Evolutionary conservation across 2,888 invertebrate genomes (phyloP).

Genomic region (Protonemura montana): DNA sequence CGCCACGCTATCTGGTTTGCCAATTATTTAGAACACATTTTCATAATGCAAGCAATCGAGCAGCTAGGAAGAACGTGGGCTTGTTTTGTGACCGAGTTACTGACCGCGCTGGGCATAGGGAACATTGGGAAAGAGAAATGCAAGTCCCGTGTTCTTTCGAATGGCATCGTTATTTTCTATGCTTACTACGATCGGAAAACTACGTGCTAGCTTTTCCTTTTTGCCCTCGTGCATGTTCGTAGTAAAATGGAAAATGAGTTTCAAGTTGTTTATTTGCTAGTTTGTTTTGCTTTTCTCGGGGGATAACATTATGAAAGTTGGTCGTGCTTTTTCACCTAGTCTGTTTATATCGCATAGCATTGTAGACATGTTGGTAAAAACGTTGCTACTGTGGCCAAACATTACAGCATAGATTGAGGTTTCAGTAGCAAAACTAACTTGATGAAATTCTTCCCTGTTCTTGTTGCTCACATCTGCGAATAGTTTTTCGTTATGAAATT

Average conservation of each 20-base stretch:
- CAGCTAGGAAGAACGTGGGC: too few species aligned
- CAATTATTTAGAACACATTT: not conserved
- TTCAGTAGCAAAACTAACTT: not conserved
- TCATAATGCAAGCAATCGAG: not conserved
- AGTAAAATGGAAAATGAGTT: constrained; percentile 12
- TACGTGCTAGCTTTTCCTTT: not conserved
- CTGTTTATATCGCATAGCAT: not conserved
- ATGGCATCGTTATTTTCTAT: constrained; percentile 4
- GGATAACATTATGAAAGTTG: not conserved
- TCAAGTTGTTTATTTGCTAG: not conserved
- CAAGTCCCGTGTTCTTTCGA: not conserved
- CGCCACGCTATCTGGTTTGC: not conserved
- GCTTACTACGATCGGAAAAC: not conserved
- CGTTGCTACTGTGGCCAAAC: not conserved
- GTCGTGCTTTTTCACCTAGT: not conserved
- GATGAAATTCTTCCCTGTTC: not conserved
- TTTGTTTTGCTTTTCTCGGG: not conserved
- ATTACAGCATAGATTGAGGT: not conserved
- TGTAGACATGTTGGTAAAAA: not conserved
- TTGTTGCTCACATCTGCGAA: not conserved
- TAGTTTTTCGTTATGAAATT: not conserved
- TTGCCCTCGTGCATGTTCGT: not conserved
- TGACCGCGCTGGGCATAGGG: not conserved
- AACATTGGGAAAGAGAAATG: not conserved
- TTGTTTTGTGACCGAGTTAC: not conserved